Evolutionary conservation across 2,113 vertebrate genomes (phyloP), one percentile per base, ranked within the genome.

Genomic region (Odontesthes bonariensis): DNA sequence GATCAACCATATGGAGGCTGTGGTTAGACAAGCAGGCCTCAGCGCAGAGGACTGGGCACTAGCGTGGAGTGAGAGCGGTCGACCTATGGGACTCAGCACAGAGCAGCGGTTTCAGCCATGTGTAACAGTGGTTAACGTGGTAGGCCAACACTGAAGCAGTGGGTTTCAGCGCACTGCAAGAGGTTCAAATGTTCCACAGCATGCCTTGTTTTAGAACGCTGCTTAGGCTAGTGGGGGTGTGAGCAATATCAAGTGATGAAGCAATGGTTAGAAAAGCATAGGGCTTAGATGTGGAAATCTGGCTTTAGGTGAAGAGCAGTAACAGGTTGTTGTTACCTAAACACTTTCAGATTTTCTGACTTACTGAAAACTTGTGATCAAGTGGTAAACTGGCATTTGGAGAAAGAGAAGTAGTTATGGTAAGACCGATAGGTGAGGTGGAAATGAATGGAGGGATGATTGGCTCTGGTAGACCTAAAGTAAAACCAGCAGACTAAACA

Each of bases 111-210:
- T 93, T 91, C 83, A 82, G 79, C 87, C 72, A 83, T 86, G 86
- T 90, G 88, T 90, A 88, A 83, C 69, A 56, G 92, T 44, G 92
- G 92, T 93, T 89, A 89, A 68, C 65, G 88, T 81, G 90, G 90
- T 92, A 85, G 77, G 83, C 89, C 89, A 56, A 87, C 23, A 56
- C 67, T 82, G 86, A 63, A 86, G 77, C 83, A 67, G 73, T 59
- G 85, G 81, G 85, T 84, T 86, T 82, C 77, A 46, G 77, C 86
- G 17, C 51, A 14, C 52, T 59, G 80, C 76, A 77, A 79, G 51
- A 73, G 69, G 81, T 79, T 89, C 77, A 89, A 83, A 87, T 87
- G 84, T 89, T 87, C 70, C 70, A 73, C 83, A 78, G 81, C 58
- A 76, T 76, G 75, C 75, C 77, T 71, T 44, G n/a, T 77, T 32